Evolutionary conservation across 2,113 vertebrate species (phyloP).

Genomic region (Lichenostomus cassidix): DNA sequence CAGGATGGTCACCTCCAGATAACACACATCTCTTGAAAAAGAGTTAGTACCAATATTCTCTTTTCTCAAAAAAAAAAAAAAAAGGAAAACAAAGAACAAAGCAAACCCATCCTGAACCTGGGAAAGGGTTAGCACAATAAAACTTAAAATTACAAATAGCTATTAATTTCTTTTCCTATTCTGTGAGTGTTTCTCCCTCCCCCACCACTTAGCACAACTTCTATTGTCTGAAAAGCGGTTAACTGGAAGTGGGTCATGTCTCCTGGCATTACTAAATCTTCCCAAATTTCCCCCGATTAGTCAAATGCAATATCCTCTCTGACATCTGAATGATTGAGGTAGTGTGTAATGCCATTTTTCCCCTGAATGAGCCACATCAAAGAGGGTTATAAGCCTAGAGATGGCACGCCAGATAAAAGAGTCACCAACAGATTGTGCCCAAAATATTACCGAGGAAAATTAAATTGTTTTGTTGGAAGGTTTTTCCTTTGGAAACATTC

Average conservation of each 20-base stretch:
- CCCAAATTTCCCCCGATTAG: slow-evolving; percentile 57
- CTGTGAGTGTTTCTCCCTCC: neutral
- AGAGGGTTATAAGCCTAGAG: neutral
- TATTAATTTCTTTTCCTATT: neutral
- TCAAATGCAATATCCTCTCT: slow-evolving; percentile 3
- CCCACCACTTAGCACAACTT: neutral
- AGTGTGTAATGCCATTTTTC: slow-evolving; percentile 52
- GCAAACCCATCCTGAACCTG: neutral
- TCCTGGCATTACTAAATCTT: slow-evolving; percentile 58
- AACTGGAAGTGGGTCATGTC: slow-evolving; percentile 64
- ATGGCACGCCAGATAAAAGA: neutral
- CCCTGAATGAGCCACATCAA: slow-evolving; percentile 57
- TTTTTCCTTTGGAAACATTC: neutral
- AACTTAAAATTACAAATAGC: neutral
- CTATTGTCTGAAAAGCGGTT: slow-evolving; percentile 18
- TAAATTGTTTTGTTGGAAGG: neutral
- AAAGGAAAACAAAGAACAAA: neutral
- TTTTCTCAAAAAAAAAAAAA: neutral
- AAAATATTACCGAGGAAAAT: neutral
- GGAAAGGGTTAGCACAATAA: neutral
- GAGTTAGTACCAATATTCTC: rapidly evolving
- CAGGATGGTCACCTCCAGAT: rapidly evolving
- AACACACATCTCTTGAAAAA: neutral
- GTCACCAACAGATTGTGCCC: neutral
- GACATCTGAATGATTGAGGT: slow-evolving; percentile 50